A percentile compares a stretch with the other conserved stretches of the same genome.
These are phyloP conservation scores for Epizoanthus fatuus DNA, from an alignment of 92 coral and sea anemone species.

Conservation along the genomic window DNA sequence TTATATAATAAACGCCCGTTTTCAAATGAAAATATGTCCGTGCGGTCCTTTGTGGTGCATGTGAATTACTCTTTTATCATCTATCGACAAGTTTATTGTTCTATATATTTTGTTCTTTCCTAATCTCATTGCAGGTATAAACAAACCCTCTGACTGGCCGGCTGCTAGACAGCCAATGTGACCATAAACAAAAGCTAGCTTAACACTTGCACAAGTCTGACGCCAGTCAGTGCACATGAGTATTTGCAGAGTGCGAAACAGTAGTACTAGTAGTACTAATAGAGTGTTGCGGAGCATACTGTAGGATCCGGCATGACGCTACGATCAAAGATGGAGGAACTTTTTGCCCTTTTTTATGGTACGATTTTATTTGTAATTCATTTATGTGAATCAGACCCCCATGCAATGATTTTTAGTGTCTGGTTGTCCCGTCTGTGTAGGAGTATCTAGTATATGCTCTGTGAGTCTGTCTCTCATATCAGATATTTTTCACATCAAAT, in stretches of 20 bases:
- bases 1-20: too few species aligned
- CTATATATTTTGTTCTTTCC: not conserved
- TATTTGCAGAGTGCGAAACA: too few species aligned
- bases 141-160: slow-evolving; percentile 7
- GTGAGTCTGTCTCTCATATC: too few species aligned
- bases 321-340: slow-evolving; percentile 5
- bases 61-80: not conserved
- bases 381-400: not conserved
- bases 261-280: not conserved
- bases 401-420: too few species aligned
- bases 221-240: not conserved
- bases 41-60: too few species aligned
- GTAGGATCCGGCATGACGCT: not conserved
- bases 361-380: not conserved
- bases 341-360: not conserved
- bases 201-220: not conserved
- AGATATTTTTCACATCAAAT: too few species aligned
- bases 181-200: not conserved
- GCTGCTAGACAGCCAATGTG: not conserved
- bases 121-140: slow-evolving; percentile 8
- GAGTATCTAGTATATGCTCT: too few species aligned
- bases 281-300: not conserved
- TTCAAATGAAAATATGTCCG: too few species aligned
- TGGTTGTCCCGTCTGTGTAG: too few species aligned
- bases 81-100: not conserved